These are phyloP conservation scores for Bolborhynchus lineola DNA, from an alignment of 2,113 vertebrate species.

Conservation along the genomic window DNA sequence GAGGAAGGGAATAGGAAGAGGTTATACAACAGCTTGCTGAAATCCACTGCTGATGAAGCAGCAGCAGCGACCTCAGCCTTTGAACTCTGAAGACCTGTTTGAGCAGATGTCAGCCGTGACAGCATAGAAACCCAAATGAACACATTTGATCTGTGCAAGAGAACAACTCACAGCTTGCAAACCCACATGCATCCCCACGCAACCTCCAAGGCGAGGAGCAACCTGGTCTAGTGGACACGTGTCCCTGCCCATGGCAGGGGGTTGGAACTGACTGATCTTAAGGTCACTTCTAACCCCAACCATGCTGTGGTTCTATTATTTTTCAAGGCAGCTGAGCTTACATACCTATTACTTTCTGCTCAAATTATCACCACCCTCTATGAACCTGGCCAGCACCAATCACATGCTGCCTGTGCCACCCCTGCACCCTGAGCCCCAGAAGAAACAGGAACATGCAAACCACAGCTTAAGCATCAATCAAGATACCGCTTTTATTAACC, in stretches of 20 bases:
- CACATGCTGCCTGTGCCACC: background rate
- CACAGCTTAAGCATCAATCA: conserved; percentile 43
- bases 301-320: background rate
- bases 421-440: background rate
- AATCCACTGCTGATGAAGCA: background rate
- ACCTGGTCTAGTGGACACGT: background rate
- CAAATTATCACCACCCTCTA: fast-evolving
- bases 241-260: background rate
- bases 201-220: background rate
- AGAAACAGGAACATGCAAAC: background rate
- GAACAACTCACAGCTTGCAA: background rate
- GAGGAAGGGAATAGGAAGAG: background rate
- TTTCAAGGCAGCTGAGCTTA: background rate
- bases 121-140: background rate
- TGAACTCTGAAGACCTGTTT: background rate
- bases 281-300: background rate
- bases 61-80: background rate
- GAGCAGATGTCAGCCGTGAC: too few species aligned
- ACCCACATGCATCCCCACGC: fast-evolving
- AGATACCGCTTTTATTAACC: conserved; percentile 75
- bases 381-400: fast-evolving
- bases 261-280: background rate
- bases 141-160: fast-evolving
- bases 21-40: background rate
- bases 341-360: background rate